These are phyloP conservation scores for Pachypeltis micranthus DNA, from an alignment of 1,140 invertebrate species.

Conservation along the genomic window DNA sequence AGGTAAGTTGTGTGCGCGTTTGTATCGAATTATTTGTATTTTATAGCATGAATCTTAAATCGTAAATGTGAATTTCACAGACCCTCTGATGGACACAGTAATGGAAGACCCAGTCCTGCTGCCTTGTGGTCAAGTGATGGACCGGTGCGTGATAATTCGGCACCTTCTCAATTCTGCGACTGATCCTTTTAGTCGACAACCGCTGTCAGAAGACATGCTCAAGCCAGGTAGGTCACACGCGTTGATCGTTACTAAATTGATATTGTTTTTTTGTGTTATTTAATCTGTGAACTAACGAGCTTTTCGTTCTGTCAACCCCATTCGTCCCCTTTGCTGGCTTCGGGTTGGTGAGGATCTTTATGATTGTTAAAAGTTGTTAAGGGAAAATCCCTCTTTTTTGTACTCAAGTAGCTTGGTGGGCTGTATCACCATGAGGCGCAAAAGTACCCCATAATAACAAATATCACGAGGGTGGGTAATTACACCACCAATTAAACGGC, in stretches of 20 bases:
- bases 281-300: background rate
- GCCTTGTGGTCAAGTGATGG: constrained; percentile 91
- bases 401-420: background rate
- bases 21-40: background rate
- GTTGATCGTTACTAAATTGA: background rate
- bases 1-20: constrained; percentile 35
- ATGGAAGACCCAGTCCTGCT: constrained; percentile 93
- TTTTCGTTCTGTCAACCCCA: background rate
- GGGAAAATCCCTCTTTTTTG: background rate
- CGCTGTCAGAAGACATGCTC: constrained; percentile 78
- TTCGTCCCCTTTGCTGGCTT: background rate
- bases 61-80: constrained; percentile 39
- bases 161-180: constrained; percentile 92
- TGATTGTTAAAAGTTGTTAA: background rate
- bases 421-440: too few relatives aligned
- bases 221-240: constrained; percentile 50
- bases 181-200: constrained; percentile 94
- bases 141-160: constrained; percentile 80
- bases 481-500: too few relatives aligned
- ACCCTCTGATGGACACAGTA: constrained; percentile 93
- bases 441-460: too few relatives aligned
- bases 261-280: background rate
- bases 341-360: background rate
- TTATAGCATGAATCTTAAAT: too few relatives aligned
- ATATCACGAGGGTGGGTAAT: too few relatives aligned